Conservation (phyloP, 2,888 invertebrate genomes). For the Palloptera scutellata region DNA sequence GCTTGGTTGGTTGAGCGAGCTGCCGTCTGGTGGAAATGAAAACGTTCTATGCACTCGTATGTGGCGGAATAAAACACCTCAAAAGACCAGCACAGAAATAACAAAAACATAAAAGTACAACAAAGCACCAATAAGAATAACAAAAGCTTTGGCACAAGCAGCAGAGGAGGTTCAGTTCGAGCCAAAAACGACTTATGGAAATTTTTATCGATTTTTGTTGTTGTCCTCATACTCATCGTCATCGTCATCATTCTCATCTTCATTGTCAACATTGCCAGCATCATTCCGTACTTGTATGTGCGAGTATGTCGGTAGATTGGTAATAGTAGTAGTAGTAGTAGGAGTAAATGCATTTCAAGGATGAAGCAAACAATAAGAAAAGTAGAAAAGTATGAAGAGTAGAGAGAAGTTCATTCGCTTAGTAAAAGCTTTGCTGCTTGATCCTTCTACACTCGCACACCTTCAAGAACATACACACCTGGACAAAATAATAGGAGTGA, state of each 20-base stretch:
- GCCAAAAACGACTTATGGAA: slow-evolving; percentile 17
- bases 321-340: not conserved
- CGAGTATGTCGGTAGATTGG: not conserved
- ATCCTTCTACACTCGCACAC: slow-evolving; percentile 1
- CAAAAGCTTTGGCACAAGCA: slow-evolving; percentile 11
- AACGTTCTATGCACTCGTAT: too few relatives aligned
- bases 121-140: slow-evolving; percentile 6
- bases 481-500: too few relatives aligned
- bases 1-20: not conserved
- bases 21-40: slow-evolving; percentile 7
- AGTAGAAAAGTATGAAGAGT: not conserved
- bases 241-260: slow-evolving; percentile 15
- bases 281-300: not conserved
- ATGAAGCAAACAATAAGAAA: not conserved
- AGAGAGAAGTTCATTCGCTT: slow-evolving; percentile 14
- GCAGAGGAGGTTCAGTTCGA: not conserved
- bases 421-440: slow-evolving; percentile 19
- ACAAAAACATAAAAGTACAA: not conserved
- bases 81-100: not conserved
- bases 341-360: not conserved
- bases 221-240: slow-evolving; percentile 12
- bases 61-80: slow-evolving; percentile 12
- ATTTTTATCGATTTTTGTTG: slow-evolving; percentile 30
- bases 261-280: slow-evolving; percentile 13
- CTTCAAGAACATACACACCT: too few relatives aligned